Evolutionary conservation across 2,888 invertebrate genomes (phyloP).

Genomic region (Stenotaenia linearis): DNA sequence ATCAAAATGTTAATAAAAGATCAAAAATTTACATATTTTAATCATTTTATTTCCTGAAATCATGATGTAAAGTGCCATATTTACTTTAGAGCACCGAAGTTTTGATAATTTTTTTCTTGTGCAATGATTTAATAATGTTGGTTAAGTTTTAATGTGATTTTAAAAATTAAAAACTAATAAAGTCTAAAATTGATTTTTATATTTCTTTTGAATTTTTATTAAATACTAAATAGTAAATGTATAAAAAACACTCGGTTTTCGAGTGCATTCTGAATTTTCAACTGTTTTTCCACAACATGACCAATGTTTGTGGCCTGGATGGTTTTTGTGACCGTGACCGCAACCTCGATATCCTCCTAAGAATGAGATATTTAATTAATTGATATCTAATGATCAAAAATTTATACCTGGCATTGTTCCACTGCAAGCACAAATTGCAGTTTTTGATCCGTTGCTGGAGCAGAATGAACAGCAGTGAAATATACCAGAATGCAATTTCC

Average conservation of each 20-base stretch:
- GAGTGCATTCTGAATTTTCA: conserved; percentile 28
- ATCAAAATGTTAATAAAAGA: background rate
- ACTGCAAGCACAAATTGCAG: conserved; percentile 64
- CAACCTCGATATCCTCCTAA: conserved; percentile 58
- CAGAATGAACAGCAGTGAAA: conserved; percentile 78
- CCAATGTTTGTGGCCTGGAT: conserved; percentile 75
- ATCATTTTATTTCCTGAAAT: no score
- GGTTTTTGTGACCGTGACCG: conserved; percentile 73
- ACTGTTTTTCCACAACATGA: conserved; percentile 59
- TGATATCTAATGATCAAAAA: background rate
- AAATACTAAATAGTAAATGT: background rate
- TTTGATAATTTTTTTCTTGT: no score
- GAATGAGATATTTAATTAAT: background rate
- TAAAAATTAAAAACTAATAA: no score
- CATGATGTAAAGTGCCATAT: no score
- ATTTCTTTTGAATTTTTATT: no score
- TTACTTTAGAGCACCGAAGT: no score
- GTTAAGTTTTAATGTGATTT: no score
- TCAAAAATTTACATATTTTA: background rate
- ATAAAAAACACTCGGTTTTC: background rate
- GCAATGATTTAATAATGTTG: no score
- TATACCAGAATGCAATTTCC: conserved; percentile 61
- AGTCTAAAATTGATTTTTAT: no score
- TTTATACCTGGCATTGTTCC: conserved; percentile 65
- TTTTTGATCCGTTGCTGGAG: conserved; percentile 67